Percentiles rank a stretch among this genome's conserved stretches.
Evolutionary conservation across 2,113 vertebrate genomes (phyloP).

Genomic region (Bothrops jararaca): DNA sequence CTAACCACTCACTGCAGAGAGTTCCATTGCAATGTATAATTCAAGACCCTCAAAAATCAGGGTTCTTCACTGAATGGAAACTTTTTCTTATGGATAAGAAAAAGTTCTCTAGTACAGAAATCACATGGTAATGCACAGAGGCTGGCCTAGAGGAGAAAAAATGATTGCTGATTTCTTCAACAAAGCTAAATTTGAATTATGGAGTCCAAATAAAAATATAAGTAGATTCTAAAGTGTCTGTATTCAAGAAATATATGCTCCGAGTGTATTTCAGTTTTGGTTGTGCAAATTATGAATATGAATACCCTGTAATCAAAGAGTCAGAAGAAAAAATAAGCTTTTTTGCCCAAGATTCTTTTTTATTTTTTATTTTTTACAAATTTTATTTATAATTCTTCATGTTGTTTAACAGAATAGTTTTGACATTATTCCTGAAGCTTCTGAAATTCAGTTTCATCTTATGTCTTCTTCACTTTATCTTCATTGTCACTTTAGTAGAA

Average conservation of each 20-base stretch:
- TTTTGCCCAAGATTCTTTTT: fast-evolving
- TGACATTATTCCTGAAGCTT: neutral
- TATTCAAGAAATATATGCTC: neutral
- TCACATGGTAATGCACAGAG: too few relatives aligned
- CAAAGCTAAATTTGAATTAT: neutral
- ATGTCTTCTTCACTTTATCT: constrained; percentile 19
- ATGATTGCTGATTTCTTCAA: neutral
- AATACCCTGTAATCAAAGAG: neutral
- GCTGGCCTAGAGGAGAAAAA: neutral
- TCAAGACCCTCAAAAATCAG: too few relatives aligned
- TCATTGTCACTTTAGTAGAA: neutral
- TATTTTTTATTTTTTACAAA: too few relatives aligned
- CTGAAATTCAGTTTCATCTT: neutral
- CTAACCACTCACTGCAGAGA: too few relatives aligned
- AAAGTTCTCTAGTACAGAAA: too few relatives aligned
- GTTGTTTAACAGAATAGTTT: neutral
- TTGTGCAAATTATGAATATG: constrained; percentile 14
- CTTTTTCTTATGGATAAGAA: too few relatives aligned
- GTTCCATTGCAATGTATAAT: too few relatives aligned
- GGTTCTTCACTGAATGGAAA: too few relatives aligned
- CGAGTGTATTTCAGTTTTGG: neutral
- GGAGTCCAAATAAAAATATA: neutral
- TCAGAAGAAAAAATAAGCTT: neutral
- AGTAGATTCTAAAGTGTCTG: neutral
- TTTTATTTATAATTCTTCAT: too few relatives aligned